phyloP scores from a whole-genome alignment of 1,140 invertebrate genomes.

The Euschistus heros region DNA sequence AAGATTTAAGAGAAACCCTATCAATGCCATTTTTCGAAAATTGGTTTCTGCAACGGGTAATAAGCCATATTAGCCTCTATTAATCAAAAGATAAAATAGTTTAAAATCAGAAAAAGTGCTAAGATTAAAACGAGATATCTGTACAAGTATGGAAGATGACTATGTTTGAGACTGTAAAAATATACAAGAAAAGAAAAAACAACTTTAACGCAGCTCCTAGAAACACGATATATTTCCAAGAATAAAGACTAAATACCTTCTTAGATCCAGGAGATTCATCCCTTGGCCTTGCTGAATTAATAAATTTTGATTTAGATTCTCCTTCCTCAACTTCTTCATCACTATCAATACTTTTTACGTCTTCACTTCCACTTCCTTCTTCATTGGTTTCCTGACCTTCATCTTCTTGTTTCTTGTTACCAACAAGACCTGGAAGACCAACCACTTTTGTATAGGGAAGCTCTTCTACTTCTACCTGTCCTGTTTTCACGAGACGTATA shows the following conservation, averaged over 20 bases:
- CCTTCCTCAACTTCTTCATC: conserved; percentile 35
- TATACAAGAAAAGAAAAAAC: neutral
- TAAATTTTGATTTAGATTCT: conserved; percentile 47
- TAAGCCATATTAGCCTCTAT: neutral
- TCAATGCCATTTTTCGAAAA: no score
- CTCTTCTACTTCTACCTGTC: conserved; percentile 45
- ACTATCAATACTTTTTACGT: conserved; percentile 9
- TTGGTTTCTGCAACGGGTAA: no score
- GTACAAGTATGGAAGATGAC: neutral
- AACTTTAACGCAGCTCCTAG: neutral
- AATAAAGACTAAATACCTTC: conserved; percentile 55
- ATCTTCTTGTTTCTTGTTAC: conserved; percentile 31
- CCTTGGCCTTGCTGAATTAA: conserved; percentile 58
- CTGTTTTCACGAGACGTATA: conserved; percentile 63
- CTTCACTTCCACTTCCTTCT: conserved; percentile 1
- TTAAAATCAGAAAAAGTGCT: neutral
- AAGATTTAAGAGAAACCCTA: no score
- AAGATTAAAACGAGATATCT: neutral
- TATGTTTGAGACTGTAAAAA: no score
- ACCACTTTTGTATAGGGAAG: conserved; percentile 74
- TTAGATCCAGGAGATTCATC: conserved; percentile 80
- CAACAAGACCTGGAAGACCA: conserved; percentile 49
- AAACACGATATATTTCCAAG: neutral
- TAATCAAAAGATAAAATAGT: neutral
- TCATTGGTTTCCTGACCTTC: conserved; percentile 29